Percentiles rank a stretch among this genome's conserved stretches.
Conservation (phyloP, 2,113 vertebrate species). For the Falco punctatus region DNA sequence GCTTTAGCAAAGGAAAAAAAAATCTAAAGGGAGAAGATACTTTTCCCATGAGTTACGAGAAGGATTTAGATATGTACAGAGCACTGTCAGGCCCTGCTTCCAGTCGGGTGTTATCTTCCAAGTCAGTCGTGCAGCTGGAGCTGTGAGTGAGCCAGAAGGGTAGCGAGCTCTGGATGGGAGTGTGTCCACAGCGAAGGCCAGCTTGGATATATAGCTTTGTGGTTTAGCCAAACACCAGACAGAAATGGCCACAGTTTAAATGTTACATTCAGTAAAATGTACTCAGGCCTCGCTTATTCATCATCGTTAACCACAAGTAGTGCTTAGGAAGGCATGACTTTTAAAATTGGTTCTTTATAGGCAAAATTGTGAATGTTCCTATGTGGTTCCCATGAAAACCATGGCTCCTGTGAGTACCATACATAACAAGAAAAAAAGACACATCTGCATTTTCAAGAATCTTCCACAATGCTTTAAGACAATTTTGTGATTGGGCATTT, state of each 20-base stretch:
- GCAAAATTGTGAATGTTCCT: neutral
- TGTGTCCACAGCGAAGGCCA: neutral
- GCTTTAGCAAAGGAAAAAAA: neutral
- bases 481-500: neutral
- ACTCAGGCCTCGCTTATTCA: neutral
- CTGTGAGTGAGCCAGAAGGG: neutral
- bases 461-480: neutral
- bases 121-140: neutral
- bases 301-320: neutral
- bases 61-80: neutral
- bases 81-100: neutral
- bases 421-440: neutral
- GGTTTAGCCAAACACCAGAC: neutral
- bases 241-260: neutral
- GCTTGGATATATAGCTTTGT: neutral
- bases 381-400: neutral
- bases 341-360: neutral
- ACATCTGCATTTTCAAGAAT: neutral
- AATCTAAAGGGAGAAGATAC: neutral
- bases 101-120: neutral
- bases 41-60: neutral
- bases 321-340: neutral
- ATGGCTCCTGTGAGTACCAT: neutral
- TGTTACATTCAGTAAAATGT: neutral
- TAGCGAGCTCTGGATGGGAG: neutral